Percentiles rank a stretch among this genome's conserved stretches.
Evolutionary conservation across 2,888 invertebrate genomes (phyloP).

Genomic region (Tryphoninae sp.): DNA sequence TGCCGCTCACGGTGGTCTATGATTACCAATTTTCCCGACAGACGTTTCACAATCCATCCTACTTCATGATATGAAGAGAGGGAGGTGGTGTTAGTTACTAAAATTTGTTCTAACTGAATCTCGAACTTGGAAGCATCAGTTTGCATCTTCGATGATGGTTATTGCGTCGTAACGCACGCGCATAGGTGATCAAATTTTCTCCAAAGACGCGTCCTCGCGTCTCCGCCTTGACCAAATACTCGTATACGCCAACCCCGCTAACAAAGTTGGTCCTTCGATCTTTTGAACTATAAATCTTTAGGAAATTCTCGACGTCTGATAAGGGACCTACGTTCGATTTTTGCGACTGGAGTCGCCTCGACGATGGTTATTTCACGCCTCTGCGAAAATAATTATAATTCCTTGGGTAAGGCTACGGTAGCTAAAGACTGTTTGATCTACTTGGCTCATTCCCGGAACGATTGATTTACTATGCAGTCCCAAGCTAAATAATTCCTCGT

Average conservation of each 20-base stretch:
- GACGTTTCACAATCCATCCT: slow-evolving; percentile 73
- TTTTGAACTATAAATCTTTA: slow-evolving; percentile 44
- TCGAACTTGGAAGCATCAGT: slow-evolving; percentile 37
- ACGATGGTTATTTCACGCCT: slow-evolving; percentile 33
- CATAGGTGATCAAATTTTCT: slow-evolving; percentile 12
- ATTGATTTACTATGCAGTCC: slow-evolving; percentile 69
- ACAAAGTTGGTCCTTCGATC: slow-evolving; percentile 33
- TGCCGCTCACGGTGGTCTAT: slow-evolving; percentile 80
- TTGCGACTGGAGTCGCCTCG: slow-evolving; percentile 10
- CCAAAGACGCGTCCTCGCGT: slow-evolving; percentile 28
- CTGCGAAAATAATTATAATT: slow-evolving; percentile 45
- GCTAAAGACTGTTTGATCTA: slow-evolving; percentile 58
- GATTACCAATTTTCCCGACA: slow-evolving; percentile 81
- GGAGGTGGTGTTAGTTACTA: slow-evolving; percentile 40
- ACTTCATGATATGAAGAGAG: slow-evolving; percentile 5
- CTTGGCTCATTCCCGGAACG: slow-evolving; percentile 55
- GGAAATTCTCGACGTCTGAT: slow-evolving; percentile 14
- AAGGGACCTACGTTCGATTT: slow-evolving; percentile 45
- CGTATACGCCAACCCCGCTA: slow-evolving; percentile 12
- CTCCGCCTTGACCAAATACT: slow-evolving; percentile 45
- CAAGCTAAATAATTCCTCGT: slow-evolving; percentile 17
- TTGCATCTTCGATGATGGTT: slow-evolving; percentile 39
- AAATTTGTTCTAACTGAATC: slow-evolving; percentile 56
- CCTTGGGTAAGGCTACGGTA: slow-evolving; percentile 30
- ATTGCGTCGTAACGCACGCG: slow-evolving; percentile 11